phyloP scores from a whole-genome alignment of 2,113 vertebrate species.

The Festucalex cinctus region DNA sequence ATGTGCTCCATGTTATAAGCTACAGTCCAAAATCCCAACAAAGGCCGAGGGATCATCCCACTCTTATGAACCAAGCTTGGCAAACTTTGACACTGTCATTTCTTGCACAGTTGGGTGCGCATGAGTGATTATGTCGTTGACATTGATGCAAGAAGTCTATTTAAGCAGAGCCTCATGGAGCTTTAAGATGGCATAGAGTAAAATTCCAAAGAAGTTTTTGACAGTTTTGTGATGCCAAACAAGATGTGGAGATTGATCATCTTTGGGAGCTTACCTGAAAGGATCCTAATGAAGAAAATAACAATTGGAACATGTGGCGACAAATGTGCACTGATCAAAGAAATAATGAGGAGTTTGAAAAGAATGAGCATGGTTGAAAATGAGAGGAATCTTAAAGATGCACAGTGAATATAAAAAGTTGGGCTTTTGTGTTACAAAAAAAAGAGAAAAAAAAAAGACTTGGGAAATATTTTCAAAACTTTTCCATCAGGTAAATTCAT shows the following conservation, averaged over 20 bases:
- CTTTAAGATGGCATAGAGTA: slow-evolving; percentile 28
- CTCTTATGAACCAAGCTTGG: slow-evolving; percentile 51
- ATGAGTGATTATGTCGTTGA: slow-evolving; percentile 49
- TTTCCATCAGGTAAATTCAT: no score
- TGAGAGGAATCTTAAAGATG: no score
- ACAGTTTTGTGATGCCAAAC: slow-evolving; percentile 28
- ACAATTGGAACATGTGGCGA: slow-evolving; percentile 25
- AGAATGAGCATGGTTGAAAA: no score
- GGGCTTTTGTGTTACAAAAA: no score
- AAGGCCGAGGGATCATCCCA: slow-evolving; percentile 51
- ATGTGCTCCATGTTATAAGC: slow-evolving; percentile 4
- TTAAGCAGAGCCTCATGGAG: slow-evolving; percentile 51
- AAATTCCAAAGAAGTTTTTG: slow-evolving; percentile 27
- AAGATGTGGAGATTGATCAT: slow-evolving; percentile 33
- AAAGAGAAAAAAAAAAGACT: no score
- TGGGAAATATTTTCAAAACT: no score
- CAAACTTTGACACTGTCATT: slow-evolving; percentile 54
- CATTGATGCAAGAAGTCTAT: slow-evolving; percentile 45
- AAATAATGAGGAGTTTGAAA: slow-evolving; percentile 13
- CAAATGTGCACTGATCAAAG: slow-evolving; percentile 29
- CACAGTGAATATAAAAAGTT: no score
- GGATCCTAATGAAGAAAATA: slow-evolving; percentile 13
- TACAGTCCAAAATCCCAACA: slow-evolving; percentile 39
- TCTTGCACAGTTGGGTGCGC: slow-evolving; percentile 49
- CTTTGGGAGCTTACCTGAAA: slow-evolving; percentile 25